Evolutionary conservation across 2,797 vertebrate species (phyloP).

Genomic region (Valencia hispanica): DNA sequence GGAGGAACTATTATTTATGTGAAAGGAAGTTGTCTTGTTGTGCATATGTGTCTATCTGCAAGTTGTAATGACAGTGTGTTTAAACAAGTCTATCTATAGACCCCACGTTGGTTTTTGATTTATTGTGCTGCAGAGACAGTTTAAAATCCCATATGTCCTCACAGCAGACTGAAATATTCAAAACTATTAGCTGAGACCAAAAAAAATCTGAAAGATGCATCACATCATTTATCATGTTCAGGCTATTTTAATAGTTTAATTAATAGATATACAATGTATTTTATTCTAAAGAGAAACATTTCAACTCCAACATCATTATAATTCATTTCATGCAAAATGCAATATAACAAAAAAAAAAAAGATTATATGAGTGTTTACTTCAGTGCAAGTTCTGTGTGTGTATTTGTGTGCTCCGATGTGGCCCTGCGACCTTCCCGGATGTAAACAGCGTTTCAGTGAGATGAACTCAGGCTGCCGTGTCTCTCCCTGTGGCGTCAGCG

Average conservation of each 20-base stretch:
- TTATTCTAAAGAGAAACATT: not conserved
- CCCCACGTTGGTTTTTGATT: constrained; percentile 45
- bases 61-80: constrained; percentile 51
- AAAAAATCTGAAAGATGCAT: constrained; percentile 42
- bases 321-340: not conserved
- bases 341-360: not conserved
- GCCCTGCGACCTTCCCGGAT: constrained; percentile 63
- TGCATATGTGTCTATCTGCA: constrained; percentile 39
- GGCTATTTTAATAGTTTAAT: constrained; percentile 8
- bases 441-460: constrained; percentile 73
- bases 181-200: constrained; percentile 32
- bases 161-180: constrained; percentile 26
- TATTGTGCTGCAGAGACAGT: constrained; percentile 47
- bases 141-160: constrained; percentile 56
- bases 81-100: constrained; percentile 72
- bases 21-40: constrained; percentile 68
- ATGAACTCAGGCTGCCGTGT: constrained; percentile 71
- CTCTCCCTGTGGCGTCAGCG: constrained; percentile 68
- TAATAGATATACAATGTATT: not conserved
- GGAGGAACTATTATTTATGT: constrained; percentile 64
- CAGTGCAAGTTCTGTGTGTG: constrained; percentile 27
- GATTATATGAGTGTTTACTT: constrained; percentile 16
- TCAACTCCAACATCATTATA: not conserved
- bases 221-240: not conserved
- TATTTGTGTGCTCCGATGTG: constrained; percentile 30